Evolutionary conservation across 2,797 vertebrate genomes (phyloP).

Genomic region (Squalus acanthias): DNA sequence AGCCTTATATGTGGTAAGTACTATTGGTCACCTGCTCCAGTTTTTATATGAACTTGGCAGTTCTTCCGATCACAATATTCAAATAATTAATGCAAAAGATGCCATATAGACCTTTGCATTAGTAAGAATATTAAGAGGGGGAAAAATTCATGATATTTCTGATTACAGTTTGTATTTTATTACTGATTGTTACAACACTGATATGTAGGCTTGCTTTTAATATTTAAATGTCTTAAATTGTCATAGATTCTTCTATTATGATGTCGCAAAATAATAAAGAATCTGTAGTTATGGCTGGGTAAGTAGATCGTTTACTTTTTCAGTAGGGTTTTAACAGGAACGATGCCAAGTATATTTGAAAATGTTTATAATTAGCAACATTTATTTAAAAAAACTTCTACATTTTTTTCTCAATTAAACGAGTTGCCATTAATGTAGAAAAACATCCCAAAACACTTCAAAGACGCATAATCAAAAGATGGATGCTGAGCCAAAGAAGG

Average conservation of each 20-base stretch:
- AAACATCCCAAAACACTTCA: neutral
- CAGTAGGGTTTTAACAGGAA: neutral
- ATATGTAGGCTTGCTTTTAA: neutral
- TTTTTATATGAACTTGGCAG: neutral
- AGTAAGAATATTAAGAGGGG: neutral
- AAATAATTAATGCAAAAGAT: neutral
- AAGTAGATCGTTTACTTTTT: neutral
- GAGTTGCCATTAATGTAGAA: neutral
- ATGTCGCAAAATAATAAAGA: slow-evolving; percentile 28
- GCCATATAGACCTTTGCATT: neutral
- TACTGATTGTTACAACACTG: neutral
- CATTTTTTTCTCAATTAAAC: neutral
- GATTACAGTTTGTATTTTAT: neutral
- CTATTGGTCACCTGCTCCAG: neutral
- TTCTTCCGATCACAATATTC: neutral
- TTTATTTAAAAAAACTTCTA: neutral
- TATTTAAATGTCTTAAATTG: slow-evolving; percentile 6
- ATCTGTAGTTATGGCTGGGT: slow-evolving; percentile 26
- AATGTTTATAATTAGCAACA: neutral
- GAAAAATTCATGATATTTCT: neutral
- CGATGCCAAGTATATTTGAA: neutral
- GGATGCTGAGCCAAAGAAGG: neutral
- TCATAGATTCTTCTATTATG: neutral
- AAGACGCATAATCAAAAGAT: neutral
- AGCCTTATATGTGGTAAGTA: neutral